phyloP scores from a whole-genome alignment of 2,113 vertebrate genomes.

The Pygoscelis antarcticus region DNA sequence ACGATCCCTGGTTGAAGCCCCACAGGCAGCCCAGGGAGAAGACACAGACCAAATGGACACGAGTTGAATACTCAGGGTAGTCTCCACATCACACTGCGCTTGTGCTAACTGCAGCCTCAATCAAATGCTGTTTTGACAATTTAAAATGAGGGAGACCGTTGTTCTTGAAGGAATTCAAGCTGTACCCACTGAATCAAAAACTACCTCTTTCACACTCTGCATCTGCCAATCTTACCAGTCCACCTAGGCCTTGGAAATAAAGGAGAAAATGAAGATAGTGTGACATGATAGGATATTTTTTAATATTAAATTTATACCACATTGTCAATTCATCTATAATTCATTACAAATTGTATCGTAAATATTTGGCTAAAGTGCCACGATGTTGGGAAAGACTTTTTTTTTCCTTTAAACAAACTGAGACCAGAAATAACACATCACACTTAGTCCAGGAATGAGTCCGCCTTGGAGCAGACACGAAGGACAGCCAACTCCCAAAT shows the following conservation, averaged over 20 bases:
- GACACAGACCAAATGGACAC: background rate
- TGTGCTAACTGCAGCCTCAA: background rate
- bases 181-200: background rate
- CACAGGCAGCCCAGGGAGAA: background rate
- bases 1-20: accelerated
- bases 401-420: background rate
- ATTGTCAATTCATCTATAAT: background rate
- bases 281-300: background rate
- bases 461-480: accelerated
- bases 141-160: background rate
- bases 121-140: background rate
- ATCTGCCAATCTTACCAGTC: background rate
- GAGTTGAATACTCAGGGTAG: accelerated
- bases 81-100: accelerated
- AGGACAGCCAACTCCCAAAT: background rate
- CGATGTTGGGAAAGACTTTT: background rate
- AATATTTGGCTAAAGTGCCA: background rate
- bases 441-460: background rate
- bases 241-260: background rate
- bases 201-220: background rate
- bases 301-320: background rate
- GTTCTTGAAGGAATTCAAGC: background rate
- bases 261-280: background rate
- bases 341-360: background rate
- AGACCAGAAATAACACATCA: background rate